Base-by-base conservation (phyloP, 2,888 invertebrate genomes). In the Mimas tiliae region DNA sequence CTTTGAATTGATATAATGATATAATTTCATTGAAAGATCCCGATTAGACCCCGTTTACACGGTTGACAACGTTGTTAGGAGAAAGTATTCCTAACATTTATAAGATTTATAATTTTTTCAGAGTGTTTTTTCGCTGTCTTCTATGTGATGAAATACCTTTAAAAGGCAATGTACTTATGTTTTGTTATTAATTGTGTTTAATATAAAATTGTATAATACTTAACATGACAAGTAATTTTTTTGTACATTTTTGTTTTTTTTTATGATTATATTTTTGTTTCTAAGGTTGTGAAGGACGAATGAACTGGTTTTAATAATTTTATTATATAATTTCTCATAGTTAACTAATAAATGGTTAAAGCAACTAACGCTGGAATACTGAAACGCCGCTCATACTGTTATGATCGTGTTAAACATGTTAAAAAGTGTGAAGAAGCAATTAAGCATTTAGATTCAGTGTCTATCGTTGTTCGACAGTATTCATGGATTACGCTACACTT, bases 121-220 rank as follows among this genome's bases (percentile, higher is more conserved):
- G 45, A 14, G 34, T 27, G 4, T 27, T 27, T 27, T 27, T 27
- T 27, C 27, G 27, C 27, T 27, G 27, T 27, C 27, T 27, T 27
- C 27, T 27, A 4, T 27, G 4, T 64, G 69, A 70, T 72, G 73
- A 68, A 74, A 75, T 1, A 9, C 12, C 14, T 14, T 27, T 27
- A 27, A 27, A 75, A 73, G 86, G 86, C 86, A 76, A 82, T 77
- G 86, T 86, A 86, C 86, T 86, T 86, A 63, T 75, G 72, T 67
- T 70, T 78, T 78, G 78, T 79, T 79, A 74, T 73, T 65, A 67
- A 72, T 77, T 78, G 73, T 79, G 74, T 80, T 76, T 65, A 58
- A 72, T 75, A 73, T 74, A 73, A 73, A 74, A 67, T 72, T 63
- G 67, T 70, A 70, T 62, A 67, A 70, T 69, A 66, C 68, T 72